Percentiles rank a stretch among this genome's conserved stretches.
Evolutionary conservation across 2,888 invertebrate genomes (phyloP).

Genomic region (Phorcus lineatus): DNA sequence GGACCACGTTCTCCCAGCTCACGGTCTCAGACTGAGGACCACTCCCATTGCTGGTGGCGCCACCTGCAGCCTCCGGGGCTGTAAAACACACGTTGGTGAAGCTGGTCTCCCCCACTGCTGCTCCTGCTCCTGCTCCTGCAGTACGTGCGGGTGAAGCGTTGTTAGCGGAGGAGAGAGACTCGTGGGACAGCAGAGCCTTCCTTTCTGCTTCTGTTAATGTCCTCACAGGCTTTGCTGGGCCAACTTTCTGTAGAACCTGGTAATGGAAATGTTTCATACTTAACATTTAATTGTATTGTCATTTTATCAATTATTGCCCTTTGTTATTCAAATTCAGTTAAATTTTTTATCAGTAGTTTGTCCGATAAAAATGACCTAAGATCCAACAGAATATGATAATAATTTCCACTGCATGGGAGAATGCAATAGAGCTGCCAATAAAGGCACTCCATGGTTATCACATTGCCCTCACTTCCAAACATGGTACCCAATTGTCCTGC

Average conservation of each 20-base stretch:
- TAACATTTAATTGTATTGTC: not conserved
- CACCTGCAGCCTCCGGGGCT: not conserved
- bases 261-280: not conserved
- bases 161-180: slow-evolving; percentile 37
- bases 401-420: too few species aligned
- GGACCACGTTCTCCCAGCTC: not conserved
- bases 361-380: too few species aligned
- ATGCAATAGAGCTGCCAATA: too few species aligned
- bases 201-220: slow-evolving; percentile 65
- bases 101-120: slow-evolving; percentile 30
- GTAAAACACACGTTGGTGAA: slow-evolving; percentile 25
- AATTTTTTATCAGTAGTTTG: not conserved
- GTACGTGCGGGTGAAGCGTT: slow-evolving; percentile 62
- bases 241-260: slow-evolving; percentile 79
- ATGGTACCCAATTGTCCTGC: too few species aligned
- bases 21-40: not conserved
- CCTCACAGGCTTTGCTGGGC: slow-evolving; percentile 83
- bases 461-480: too few species aligned
- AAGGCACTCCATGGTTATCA: too few species aligned
- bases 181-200: slow-evolving; percentile 53
- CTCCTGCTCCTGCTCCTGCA: not conserved
- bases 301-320: not conserved
- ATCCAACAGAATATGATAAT: too few species aligned
- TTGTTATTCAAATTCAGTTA: not conserved
- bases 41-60: not conserved